phyloP scores from a whole-genome alignment of 1,140 invertebrate species.

The Eulimnadia texana region DNA sequence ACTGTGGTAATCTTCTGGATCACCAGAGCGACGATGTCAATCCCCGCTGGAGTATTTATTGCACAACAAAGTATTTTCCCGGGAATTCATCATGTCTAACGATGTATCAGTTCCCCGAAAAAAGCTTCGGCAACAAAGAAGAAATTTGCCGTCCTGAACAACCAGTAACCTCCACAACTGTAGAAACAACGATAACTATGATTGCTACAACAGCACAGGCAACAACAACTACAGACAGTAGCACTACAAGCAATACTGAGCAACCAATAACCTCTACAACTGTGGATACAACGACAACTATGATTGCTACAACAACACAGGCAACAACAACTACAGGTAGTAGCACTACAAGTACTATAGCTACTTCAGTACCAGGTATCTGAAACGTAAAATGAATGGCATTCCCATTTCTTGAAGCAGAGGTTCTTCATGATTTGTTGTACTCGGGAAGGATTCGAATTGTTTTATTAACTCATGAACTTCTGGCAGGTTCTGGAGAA shows the following conservation, averaged over 20 bases:
- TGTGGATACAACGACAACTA: no score
- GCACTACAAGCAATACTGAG: background rate
- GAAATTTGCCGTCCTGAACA: no score
- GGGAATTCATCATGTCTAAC: background rate
- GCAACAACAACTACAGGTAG: background rate
- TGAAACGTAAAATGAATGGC: no score
- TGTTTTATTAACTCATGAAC: background rate
- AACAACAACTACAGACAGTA: background rate
- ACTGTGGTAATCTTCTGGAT: background rate
- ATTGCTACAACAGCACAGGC: no score
- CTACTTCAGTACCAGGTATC: background rate
- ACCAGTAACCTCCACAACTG: no score
- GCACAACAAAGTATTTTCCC: background rate
- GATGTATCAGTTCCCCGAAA: background rate
- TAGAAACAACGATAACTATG: no score
- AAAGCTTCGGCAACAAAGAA: background rate
- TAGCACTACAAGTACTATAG: background rate
- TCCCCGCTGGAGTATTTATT: background rate
- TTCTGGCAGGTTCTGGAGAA: background rate
- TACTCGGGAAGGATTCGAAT: background rate
- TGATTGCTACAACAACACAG: no score
- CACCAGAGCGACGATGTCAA: background rate
- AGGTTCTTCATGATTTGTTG: no score
- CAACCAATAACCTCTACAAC: no score
- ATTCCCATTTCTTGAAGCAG: no score